Base-by-base conservation (phyloP, 2,888 invertebrate species). In the Anticlea derivata region DNA sequence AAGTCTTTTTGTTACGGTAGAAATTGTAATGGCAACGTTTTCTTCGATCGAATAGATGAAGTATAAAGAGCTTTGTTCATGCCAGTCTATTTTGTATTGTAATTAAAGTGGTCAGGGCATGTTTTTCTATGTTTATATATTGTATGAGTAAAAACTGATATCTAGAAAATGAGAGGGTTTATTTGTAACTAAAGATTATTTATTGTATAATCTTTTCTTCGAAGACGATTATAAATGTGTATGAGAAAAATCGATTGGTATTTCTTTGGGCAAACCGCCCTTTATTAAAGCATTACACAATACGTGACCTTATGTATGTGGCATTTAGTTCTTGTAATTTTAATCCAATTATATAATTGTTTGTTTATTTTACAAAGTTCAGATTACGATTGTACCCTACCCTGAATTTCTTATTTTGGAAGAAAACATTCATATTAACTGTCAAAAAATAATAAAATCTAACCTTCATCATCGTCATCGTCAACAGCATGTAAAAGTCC, bases 1-100 rank as follows among this genome's bases (percentile, higher is more conserved):
- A 51, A 34, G 41, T 41, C 55, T 12, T 44, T 41, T 35, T 31
- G 35, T 45, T 54, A 60, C 13, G 45, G 50, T 34, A 35, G 11
- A 54, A 38, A 41, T 44, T 56, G 30, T 38, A 49, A 8, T 34
- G 35, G 29, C 13, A 48, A 34, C 1, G 7, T 33, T 44, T 29
- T 23, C 11, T 7, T 46, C 24, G 26, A 44, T 49, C 49, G 40
- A 57, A 44, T 55, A 51, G 46, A 50, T 24, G 24, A 26, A 47
- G 10, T 35, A 53, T 50, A 47, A 51, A 51, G 41, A 39, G 29
- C 27, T 34, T 24, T 35, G 29, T 11, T 48, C 5, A 2, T 40
- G 33, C 11, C 29, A 31, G 35, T 51, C 34, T 20, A 35, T 35
- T 51, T 50, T 54, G 49, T 47, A 29, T 26, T 35, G 10, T 54